Conservation (phyloP, 2,113 vertebrate species). For the Potamarius usumacintae region DNA sequence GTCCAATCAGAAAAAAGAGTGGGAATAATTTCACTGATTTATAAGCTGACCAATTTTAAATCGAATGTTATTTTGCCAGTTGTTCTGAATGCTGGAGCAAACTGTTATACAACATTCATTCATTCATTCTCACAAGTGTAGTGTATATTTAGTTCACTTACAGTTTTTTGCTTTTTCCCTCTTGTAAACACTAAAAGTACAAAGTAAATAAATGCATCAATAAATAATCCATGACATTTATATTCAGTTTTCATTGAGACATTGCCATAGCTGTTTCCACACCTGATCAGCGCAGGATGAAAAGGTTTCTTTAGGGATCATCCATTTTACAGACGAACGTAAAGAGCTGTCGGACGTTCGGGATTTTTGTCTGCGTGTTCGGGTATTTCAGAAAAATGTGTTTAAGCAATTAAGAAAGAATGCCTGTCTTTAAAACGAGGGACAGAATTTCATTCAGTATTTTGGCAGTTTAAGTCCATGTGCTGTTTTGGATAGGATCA, state of each 20-base stretch:
- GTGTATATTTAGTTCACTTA: neutral
- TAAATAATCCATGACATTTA: neutral
- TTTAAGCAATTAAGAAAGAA: neutral
- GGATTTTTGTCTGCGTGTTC: neutral
- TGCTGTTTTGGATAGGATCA: neutral
- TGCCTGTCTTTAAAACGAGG: neutral
- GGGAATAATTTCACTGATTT: no score
- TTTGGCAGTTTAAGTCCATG: neutral
- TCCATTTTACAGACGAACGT: neutral
- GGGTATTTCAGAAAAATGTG: neutral
- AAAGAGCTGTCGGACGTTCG: neutral
- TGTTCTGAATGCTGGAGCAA: neutral
- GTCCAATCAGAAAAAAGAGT: no score
- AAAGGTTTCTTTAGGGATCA: neutral
- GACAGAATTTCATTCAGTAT: neutral
- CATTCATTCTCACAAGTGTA: neutral
- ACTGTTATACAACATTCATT: neutral
- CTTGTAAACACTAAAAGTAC: neutral
- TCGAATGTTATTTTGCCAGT: neutral
- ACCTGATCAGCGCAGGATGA: neutral
- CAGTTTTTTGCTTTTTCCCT: neutral
- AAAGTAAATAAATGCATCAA: neutral
- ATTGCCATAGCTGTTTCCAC: neutral
- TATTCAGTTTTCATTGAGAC: neutral
- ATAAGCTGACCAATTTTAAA: no score